Conservation (phyloP, 2,113 vertebrate species). For the Trogon melanurus region DNA sequence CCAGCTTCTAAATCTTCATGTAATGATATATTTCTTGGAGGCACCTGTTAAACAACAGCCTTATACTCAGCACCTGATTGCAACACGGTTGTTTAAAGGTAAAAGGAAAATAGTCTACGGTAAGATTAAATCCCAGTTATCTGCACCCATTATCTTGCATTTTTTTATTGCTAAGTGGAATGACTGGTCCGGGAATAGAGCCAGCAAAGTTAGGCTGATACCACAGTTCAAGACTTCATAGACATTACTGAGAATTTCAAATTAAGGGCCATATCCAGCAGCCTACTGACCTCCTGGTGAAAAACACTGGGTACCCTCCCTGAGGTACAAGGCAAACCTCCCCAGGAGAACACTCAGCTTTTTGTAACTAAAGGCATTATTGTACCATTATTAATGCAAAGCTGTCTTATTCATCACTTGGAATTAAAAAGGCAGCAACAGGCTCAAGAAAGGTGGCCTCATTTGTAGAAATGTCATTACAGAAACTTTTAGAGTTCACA, state of each 20-base stretch:
- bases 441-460: neutral
- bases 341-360: neutral
- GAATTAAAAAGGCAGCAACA: neutral
- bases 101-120: neutral
- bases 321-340: neutral
- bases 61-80: neutral
- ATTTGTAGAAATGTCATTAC: neutral
- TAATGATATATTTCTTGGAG: neutral
- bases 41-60: neutral
- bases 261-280: neutral
- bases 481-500: neutral
- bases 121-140: conserved; percentile 45
- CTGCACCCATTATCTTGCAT: conserved; percentile 35
- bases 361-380: neutral
- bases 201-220: conserved; percentile 16
- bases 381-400: neutral
- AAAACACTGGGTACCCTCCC: neutral
- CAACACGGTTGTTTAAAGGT: conserved; percentile 24
- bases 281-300: neutral
- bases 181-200: conserved; percentile 1
- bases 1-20: neutral
- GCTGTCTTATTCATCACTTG: neutral
- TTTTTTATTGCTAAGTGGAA: conserved; percentile 38
- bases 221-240: neutral
- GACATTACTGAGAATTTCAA: neutral